These are phyloP conservation scores for Hypotaenidia philippensis DNA, from an alignment of 2,797 vertebrate genomes.

Conservation along the genomic window DNA sequence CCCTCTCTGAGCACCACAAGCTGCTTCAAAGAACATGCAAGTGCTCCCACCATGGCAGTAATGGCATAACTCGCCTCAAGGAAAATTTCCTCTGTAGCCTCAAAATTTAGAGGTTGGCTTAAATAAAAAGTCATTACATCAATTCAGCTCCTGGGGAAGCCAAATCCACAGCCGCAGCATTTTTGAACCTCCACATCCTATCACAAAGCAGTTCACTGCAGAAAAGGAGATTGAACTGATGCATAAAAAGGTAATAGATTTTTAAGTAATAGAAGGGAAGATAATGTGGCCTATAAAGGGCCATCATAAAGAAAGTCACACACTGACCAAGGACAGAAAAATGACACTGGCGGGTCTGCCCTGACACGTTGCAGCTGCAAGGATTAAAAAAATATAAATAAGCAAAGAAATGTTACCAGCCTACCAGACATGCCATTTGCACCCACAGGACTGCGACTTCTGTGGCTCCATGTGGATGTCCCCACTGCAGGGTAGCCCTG, in stretches of 20 bases:
- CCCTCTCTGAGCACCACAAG: neutral
- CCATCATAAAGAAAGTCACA: slow-evolving; percentile 44
- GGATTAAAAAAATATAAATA: neutral
- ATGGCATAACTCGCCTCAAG: neutral
- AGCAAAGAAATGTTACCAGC: neutral
- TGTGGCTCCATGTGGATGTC: neutral
- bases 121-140: slow-evolving; percentile 34
- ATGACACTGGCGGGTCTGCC: neutral
- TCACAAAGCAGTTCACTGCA: neutral
- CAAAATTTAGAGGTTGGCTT: slow-evolving; percentile 27
- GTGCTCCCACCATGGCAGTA: neutral
- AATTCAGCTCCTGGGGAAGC: neutral
- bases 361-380: fast-evolving
- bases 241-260: slow-evolving; percentile 58
- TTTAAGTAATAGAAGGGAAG: slow-evolving; percentile 51
- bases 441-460: fast-evolving
- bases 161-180: neutral
- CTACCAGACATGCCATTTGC: neutral
- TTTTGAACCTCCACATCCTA: slow-evolving; percentile 14
- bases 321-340: neutral
- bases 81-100: neutral
- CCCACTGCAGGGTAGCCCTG: neutral
- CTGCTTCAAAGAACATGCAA: neutral
- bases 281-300: slow-evolving; percentile 40
- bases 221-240: slow-evolving; percentile 36